phyloP scores from a whole-genome alignment of 2,797 vertebrate genomes.

The Streptopelia turtur region DNA sequence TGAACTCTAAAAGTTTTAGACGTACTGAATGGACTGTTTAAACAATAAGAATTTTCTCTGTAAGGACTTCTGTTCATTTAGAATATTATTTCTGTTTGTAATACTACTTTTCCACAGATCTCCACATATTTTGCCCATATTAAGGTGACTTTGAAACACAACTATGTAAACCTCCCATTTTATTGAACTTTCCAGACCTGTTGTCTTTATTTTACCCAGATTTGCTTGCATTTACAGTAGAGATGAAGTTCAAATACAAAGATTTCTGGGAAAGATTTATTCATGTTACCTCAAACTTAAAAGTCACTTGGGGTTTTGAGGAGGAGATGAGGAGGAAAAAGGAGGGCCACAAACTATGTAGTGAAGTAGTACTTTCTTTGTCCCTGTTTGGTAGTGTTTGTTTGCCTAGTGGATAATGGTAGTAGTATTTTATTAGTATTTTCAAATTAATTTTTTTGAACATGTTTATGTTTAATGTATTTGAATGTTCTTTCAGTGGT shows the following conservation, averaged over 20 bases:
- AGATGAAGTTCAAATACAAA: neutral
- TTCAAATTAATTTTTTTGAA: neutral
- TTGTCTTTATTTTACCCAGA: neutral
- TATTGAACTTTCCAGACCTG: neutral
- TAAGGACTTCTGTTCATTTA: neutral
- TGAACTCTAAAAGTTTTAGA: neutral
- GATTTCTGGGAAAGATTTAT: neutral
- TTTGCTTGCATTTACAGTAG: neutral
- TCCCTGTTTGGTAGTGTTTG: neutral
- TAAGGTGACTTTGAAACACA: neutral
- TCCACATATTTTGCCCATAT: neutral
- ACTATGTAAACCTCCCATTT: neutral
- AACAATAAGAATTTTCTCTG: neutral
- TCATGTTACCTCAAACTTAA: neutral
- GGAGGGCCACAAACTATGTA: neutral
- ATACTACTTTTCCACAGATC: neutral
- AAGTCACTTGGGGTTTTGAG: neutral
- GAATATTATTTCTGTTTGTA: neutral
- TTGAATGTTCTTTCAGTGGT: constrained; percentile 23
- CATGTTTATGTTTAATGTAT: neutral
- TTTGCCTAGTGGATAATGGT: neutral
- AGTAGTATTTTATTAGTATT: neutral
- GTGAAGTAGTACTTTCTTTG: neutral
- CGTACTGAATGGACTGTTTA: neutral
- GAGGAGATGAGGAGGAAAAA: neutral